These are phyloP conservation scores for Synergus gifuensis DNA, from an alignment of 2,888 invertebrate species.

Conservation along the genomic window DNA sequence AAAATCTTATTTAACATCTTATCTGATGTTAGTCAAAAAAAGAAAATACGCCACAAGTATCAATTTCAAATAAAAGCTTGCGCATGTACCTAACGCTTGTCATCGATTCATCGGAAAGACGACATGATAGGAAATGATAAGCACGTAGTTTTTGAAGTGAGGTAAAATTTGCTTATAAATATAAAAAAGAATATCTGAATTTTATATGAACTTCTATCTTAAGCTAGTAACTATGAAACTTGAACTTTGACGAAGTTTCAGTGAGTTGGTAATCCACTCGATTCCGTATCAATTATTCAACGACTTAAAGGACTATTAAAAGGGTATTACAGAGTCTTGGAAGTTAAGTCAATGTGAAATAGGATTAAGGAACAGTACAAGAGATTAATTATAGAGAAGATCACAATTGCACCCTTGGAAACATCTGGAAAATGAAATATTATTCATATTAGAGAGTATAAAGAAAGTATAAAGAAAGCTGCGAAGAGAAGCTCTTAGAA, in stretches of 20 bases:
- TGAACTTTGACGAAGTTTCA: neutral
- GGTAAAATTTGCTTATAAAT: neutral
- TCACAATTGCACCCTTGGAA: neutral
- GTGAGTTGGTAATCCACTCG: slow-evolving; percentile 3
- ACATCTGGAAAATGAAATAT: neutral
- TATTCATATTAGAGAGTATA: neutral
- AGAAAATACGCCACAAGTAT: too few species aligned
- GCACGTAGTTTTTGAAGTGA: slow-evolving; percentile 10
- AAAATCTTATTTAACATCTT: neutral
- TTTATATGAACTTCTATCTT: neutral
- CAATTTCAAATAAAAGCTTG: neutral
- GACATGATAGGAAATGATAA: slow-evolving; percentile 4
- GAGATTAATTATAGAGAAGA: neutral
- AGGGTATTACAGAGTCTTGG: slow-evolving; percentile 6
- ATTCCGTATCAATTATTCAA: slow-evolving; percentile 33
- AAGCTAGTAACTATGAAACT: neutral
- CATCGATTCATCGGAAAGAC: slow-evolving; percentile 6
- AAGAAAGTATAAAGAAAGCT: neutral
- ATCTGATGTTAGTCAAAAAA: neutral
- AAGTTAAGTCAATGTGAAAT: slow-evolving; percentile 10
- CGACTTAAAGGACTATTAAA: slow-evolving; percentile 9
- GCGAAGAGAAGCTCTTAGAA: neutral
- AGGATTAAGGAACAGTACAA: neutral
- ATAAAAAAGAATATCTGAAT: neutral
- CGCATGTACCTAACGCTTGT: neutral